These are phyloP conservation scores for Pseudochaenichthys georgianus DNA, from an alignment of 2,797 vertebrate genomes.

Conservation along the genomic window DNA sequence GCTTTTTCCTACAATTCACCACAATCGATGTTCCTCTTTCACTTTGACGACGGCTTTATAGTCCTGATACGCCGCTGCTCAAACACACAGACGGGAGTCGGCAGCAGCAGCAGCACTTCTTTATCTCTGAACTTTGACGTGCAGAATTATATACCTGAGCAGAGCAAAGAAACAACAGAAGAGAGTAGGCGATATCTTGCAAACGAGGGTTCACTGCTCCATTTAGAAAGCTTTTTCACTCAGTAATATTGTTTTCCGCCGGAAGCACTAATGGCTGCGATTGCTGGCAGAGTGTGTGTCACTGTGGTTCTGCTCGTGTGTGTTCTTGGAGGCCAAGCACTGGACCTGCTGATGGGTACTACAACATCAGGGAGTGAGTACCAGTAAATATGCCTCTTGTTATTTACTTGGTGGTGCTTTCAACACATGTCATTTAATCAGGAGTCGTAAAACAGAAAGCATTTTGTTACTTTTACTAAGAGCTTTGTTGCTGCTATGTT, in stretches of 20 bases:
- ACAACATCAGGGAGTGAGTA: constrained; percentile 61
- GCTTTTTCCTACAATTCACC: constrained; percentile 7
- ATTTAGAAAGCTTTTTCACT: background rate
- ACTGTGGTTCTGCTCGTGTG: constrained; percentile 47
- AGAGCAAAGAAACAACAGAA: background rate
- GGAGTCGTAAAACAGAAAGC: background rate
- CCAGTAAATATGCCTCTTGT: background rate
- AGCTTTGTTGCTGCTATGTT: background rate
- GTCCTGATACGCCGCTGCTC: background rate
- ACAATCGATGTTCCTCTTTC: constrained; percentile 63
- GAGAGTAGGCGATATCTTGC: background rate
- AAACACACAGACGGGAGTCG: background rate
- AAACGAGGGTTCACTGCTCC: background rate
- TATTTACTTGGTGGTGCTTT: background rate
- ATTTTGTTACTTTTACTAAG: background rate
- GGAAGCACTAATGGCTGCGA: constrained; percentile 11
- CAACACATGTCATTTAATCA: background rate
- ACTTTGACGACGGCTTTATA: constrained; percentile 9
- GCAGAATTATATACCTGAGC: background rate
- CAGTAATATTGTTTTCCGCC: background rate
- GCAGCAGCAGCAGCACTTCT: background rate
- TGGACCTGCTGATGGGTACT: constrained; percentile 58
- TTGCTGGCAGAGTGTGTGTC: constrained; percentile 7
- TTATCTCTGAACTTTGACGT: constrained; percentile 57
- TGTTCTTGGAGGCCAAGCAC: constrained; percentile 32